Evolutionary conservation across 2,113 vertebrate species (phyloP), one percentile per base, ranked within the genome.

Genomic region (Oreocharis arfaki): DNA sequence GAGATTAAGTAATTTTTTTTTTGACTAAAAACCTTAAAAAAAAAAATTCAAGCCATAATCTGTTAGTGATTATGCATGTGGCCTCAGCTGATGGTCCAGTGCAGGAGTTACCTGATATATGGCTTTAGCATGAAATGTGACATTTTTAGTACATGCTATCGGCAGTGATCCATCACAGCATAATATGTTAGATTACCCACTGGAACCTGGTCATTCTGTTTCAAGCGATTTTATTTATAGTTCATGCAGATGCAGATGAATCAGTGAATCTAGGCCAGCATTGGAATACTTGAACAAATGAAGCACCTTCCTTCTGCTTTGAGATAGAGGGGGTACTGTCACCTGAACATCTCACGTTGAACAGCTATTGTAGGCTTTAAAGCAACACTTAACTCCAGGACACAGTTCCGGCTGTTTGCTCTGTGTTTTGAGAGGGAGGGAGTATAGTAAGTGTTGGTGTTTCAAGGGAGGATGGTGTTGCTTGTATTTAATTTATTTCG

Each of bases 201-300:
- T 39, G 70, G 82, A 94, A 89, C 22, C 13, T 24, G 15, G 52
- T 11, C 41, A 80, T 91, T 89, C 94, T 93, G 76, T 87, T 96
- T 87, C 78, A 87, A 78, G 69, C 94, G 84, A 64, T 92, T 96
- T 97, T 95, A 91, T 94, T 96, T 95, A 85, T 47, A 55, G 30
- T 49, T 86, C 82, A 39, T 83, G 56, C 76, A 55, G 64, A 61
- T 65, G 56, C 35, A 68, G 79, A 91, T 14, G 60, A 81, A 35
- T 42, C 27, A 44, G 68, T 73, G 60, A 94, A 80, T 47, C 33
- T 70, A 64, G 32, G 59, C 55, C 89, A 75, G 70, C 57, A 78
- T 2, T 64, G 15, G n/a, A 90, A 70, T 13, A 88, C 47, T 64
- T 3, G 1, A 74, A 56, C 16, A 92, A 84, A 91, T 1, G 28